A percentile compares a stretch with the other conserved stretches of the same genome.
Evolutionary conservation across 2,113 vertebrate species (phyloP).

Genomic region (Trochalopteron elliotii): DNA sequence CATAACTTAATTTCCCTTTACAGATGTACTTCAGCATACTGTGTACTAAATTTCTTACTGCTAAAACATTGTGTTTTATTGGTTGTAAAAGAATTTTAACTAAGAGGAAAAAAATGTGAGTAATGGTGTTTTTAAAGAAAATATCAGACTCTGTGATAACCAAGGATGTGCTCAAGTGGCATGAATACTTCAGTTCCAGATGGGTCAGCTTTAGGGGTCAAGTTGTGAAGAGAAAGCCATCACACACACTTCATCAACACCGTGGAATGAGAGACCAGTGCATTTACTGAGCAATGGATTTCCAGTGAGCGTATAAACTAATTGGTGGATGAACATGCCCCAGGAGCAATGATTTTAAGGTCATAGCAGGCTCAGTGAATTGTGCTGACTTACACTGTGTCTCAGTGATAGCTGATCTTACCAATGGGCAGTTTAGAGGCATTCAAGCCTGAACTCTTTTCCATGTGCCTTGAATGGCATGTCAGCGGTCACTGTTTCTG

Average conservation of each 20-base stretch:
- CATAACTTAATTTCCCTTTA: neutral
- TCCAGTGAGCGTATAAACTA: slow-evolving; percentile 80
- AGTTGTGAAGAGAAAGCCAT: slow-evolving; percentile 83
- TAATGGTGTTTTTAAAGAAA: slow-evolving; percentile 66
- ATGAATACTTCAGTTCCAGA: slow-evolving; percentile 76
- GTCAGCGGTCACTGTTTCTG: slow-evolving; percentile 87
- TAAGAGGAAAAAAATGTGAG: neutral
- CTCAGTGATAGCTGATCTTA: slow-evolving; percentile 89
- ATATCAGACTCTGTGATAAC: slow-evolving; percentile 65
- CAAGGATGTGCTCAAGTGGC: slow-evolving; percentile 70
- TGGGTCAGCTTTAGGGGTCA: slow-evolving; percentile 80
- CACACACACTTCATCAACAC: slow-evolving; percentile 86
- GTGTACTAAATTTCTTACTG: neutral
- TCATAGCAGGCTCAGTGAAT: slow-evolving; percentile 89
- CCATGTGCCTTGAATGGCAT: slow-evolving; percentile 86
- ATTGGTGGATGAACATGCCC: slow-evolving; percentile 86
- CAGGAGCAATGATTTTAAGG: slow-evolving; percentile 87
- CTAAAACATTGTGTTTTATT: neutral
- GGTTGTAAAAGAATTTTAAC: slow-evolving; percentile 2
- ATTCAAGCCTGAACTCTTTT: slow-evolving; percentile 85
- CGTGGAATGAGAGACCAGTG: slow-evolving; percentile 81
- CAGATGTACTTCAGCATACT: neutral
- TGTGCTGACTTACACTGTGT: slow-evolving; percentile 85
- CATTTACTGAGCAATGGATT: slow-evolving; percentile 80
- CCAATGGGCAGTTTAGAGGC: slow-evolving; percentile 83